Evolutionary conservation across 2,797 vertebrate genomes (phyloP), one percentile per base, ranked within the genome.

Genomic region (Anas capensis): DNA sequence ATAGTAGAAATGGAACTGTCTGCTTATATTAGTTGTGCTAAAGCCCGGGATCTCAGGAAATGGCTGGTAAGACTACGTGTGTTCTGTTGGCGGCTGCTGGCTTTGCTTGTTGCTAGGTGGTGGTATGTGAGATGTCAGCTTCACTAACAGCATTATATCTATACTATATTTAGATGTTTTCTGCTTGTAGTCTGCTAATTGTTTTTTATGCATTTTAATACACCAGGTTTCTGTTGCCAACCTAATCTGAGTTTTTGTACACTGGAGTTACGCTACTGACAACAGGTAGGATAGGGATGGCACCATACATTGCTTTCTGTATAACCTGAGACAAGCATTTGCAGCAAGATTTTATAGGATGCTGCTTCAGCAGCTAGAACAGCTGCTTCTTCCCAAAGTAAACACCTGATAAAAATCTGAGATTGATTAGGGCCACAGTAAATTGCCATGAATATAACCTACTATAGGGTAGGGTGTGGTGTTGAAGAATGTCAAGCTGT

Each of bases 251-350:
- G 14, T 40, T 69, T 83, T 65, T 53, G 40, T 56, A 14, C 34
- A 3, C 1, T 38, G 33, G 40, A 36, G 68, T 57, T 68, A 8
- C 2, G 2, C 23, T 42, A 2, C 10, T 1, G 1, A n/a, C 42
- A 53, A 24, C 33, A 29, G 34, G 34, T 34, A 44, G 29, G 40
- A 36, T 7, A 11, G 15, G 42, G 60, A 16, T 27, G 56, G 27
- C 40, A 20, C 0, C 0, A 21, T 17, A 6, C 3, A 0, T 40
- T 27, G 6, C 29, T 34, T 73, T n/a, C 54, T 34, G 15, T 48
- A 5, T 60, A 15, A 61, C 40, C 71, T 11, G 6, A 51, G 33
- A 23, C 19, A 53, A 73, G 31, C 15, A 18, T 42, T 19, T 71
- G 64, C 42, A 80, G 69, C 8, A 38, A 34, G 38, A 40, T 53